Conservation (phyloP, 1,140 invertebrate species). For the Nasonia vitripennis region DNA sequence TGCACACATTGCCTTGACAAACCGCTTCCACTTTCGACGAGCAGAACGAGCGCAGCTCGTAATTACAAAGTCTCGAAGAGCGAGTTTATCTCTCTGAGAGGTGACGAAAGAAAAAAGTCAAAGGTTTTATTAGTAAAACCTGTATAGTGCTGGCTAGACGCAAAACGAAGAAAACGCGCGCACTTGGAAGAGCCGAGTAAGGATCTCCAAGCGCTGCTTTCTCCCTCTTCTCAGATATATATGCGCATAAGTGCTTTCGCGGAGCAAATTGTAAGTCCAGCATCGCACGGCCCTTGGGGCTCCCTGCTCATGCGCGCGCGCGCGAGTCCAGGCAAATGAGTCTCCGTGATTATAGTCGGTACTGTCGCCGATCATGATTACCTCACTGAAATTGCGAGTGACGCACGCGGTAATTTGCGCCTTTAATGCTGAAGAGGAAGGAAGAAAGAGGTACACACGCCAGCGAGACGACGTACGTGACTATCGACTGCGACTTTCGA, state of each 20-base stretch:
- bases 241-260: not conserved
- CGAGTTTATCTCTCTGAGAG: constrained; percentile 4
- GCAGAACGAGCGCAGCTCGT: not conserved
- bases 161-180: not conserved
- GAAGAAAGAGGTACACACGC: not conserved
- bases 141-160: not conserved
- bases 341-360: constrained; percentile 32
- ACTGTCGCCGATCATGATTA: constrained; percentile 36
- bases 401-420: constrained; percentile 27
- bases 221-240: not conserved
- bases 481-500: not conserved
- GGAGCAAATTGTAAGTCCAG: not conserved
- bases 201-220: not conserved
- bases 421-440: not conserved
- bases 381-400: constrained; percentile 30
- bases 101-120: constrained; percentile 33
- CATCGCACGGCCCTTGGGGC: constrained; percentile 9
- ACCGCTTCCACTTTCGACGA: constrained; percentile 4
- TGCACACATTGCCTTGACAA: not conserved
- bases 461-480: not conserved
- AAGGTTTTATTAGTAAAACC: not conserved
- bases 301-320: not conserved
- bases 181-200: not conserved
- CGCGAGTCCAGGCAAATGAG: constrained; percentile 31
- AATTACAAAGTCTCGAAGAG: constrained; percentile 40